These are phyloP conservation scores for Gonocerus acuteangulatus DNA, from an alignment of 2,888 invertebrate genomes.

Conservation along the genomic window DNA sequence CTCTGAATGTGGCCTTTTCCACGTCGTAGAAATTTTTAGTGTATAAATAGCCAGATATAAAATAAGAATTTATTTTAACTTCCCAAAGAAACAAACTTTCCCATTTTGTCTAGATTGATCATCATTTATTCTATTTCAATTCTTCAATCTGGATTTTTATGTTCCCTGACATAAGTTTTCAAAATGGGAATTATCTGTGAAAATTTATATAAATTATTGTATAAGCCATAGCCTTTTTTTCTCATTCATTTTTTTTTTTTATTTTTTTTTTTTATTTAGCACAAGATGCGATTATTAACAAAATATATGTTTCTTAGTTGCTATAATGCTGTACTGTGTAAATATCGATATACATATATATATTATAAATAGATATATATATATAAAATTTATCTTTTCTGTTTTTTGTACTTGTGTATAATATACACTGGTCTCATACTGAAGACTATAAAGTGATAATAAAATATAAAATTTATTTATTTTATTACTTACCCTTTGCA, in stretches of 20 bases:
- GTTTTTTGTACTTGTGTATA: constrained; percentile 29
- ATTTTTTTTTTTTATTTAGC: constrained; percentile 1
- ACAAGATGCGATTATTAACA: constrained; percentile 17
- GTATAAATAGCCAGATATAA: constrained; percentile 5
- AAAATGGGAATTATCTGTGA: not conserved
- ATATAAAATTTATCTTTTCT: constrained; percentile 25
- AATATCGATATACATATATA: constrained; percentile 24
- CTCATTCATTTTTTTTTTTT: not conserved
- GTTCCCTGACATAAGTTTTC: not conserved
- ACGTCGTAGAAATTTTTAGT: constrained; percentile 22
- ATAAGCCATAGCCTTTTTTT: constrained; percentile 15
- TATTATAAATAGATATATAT: constrained; percentile 20
- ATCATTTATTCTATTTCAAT: constrained; percentile 11
- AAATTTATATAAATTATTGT: constrained; percentile 6
- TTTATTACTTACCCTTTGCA: not conserved
- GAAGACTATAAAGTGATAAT: constrained; percentile 24
- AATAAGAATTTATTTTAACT: constrained; percentile 21
- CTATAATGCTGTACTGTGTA: constrained; percentile 21
- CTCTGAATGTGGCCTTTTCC: constrained; percentile 24
- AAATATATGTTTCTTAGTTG: constrained; percentile 18
- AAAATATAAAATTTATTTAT: constrained; percentile 19
- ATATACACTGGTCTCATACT: constrained; percentile 30
- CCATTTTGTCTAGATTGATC: not conserved
- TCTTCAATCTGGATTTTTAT: not conserved
- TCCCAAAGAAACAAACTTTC: constrained; percentile 7